These are phyloP conservation scores for Sebastolobus alascanus DNA, from an alignment of 2,797 vertebrate species.

Conservation along the genomic window DNA sequence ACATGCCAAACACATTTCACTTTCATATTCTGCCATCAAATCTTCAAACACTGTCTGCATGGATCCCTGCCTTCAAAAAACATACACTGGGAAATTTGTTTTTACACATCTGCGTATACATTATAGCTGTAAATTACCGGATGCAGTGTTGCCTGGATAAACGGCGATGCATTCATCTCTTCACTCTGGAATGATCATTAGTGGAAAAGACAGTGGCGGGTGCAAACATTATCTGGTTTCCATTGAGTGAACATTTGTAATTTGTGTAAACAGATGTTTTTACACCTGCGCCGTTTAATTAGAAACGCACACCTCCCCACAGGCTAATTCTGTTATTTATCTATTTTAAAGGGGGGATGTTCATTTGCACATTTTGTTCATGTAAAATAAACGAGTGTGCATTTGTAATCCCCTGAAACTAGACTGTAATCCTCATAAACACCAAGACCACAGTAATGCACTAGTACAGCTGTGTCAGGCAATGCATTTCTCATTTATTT, in stretches of 20 bases:
- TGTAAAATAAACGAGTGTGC: slow-evolving; percentile 41
- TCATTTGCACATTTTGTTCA: slow-evolving; percentile 54
- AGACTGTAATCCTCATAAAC: slow-evolving; percentile 38
- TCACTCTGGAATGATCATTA: slow-evolving; percentile 62
- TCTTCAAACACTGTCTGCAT: slow-evolving; percentile 22
- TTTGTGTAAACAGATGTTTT: slow-evolving; percentile 80
- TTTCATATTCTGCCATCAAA: slow-evolving; percentile 28
- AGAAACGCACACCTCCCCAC: slow-evolving; percentile 59
- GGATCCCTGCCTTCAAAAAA: not conserved
- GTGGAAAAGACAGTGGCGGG: slow-evolving; percentile 48
- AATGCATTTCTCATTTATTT: not conserved
- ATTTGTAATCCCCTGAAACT: slow-evolving; percentile 48
- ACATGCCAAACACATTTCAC: not conserved
- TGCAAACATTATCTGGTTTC: slow-evolving; percentile 62
- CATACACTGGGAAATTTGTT: not conserved
- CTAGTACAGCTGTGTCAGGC: slow-evolving; percentile 11
- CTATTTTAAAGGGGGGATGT: slow-evolving; percentile 46
- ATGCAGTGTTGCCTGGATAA: slow-evolving; percentile 11
- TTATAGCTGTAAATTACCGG: slow-evolving; percentile 7
- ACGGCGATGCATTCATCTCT: slow-evolving; percentile 20
- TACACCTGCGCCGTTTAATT: slow-evolving; percentile 77
- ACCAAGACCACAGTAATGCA: not conserved
- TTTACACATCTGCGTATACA: slow-evolving; percentile 22
- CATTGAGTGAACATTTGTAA: slow-evolving; percentile 72
- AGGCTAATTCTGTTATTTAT: slow-evolving; percentile 61